These are phyloP conservation scores for Cyanoderma ruficeps DNA, from an alignment of 2,113 vertebrate species.

Conservation along the genomic window DNA sequence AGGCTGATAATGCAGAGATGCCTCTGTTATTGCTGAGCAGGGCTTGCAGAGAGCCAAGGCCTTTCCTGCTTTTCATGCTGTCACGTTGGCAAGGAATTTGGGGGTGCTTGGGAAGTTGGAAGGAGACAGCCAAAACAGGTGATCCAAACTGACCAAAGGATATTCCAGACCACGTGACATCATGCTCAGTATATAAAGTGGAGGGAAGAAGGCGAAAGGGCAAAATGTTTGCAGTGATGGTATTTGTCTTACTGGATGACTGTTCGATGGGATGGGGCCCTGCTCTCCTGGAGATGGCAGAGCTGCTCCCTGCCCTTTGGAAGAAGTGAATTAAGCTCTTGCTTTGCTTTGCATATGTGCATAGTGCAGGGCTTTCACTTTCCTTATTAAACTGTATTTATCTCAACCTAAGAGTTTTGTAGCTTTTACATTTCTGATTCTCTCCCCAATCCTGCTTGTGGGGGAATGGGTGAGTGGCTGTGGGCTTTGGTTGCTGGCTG, in stretches of 20 bases:
- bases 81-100: accelerated
- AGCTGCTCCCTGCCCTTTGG: neutral
- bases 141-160: neutral
- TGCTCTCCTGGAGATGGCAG: neutral
- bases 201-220: neutral
- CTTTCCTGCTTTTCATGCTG: neutral
- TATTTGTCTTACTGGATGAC: neutral
- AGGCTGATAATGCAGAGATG: neutral
- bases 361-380: neutral
- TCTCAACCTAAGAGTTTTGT: neutral
- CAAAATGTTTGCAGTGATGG: accelerated
- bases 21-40: neutral
- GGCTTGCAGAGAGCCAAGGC: neutral
- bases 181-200: neutral
- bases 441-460: neutral
- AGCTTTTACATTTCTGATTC: neutral
- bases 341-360: neutral
- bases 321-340: neutral
- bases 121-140: neutral
- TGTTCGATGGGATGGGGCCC: neutral
- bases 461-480: neutral
- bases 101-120: accelerated
- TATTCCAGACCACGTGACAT: neutral
- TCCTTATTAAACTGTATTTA: neutral
- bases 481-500: neutral